These are phyloP conservation scores for Cosmopolites sordidus DNA, from an alignment of 2,888 invertebrate genomes.

Conservation along the genomic window DNA sequence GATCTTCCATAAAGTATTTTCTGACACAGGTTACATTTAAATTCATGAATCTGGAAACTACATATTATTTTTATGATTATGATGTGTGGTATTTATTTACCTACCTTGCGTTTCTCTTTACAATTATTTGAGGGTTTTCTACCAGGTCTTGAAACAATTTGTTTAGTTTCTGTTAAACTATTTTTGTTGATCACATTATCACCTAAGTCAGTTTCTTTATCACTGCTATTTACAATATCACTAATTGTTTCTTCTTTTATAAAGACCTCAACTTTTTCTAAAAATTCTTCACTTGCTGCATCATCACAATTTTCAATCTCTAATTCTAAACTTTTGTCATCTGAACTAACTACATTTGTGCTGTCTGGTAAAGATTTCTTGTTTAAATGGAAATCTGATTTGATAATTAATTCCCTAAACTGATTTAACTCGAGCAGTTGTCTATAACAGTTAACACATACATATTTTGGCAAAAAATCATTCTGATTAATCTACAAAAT, in stretches of 20 bases:
- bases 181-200: not conserved
- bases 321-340: not conserved
- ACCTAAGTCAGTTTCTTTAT: not conserved
- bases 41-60: constrained; percentile 19
- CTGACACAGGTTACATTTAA: constrained; percentile 19
- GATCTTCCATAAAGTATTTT: constrained; percentile 19
- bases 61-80: too few relatives aligned
- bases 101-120: constrained; percentile 15
- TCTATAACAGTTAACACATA: constrained; percentile 16
- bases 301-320: constrained; percentile 3
- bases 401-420: constrained; percentile 17
- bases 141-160: constrained; percentile 6
- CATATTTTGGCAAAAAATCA: constrained; percentile 12
- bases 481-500: constrained; percentile 11
- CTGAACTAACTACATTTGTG: not conserved
- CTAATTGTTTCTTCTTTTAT: constrained; percentile 1
- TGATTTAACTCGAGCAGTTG: constrained; percentile 7
- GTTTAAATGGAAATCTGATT: constrained; percentile 9
- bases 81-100: too few relatives aligned
- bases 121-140: constrained; percentile 16
- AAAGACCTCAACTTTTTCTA: not conserved
- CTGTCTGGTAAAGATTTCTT: not conserved
- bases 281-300: constrained; percentile 3
- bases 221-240: not conserved
- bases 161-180: not conserved